Percentiles rank a stretch among this genome's conserved stretches.
These are phyloP conservation scores for Nasonia giraulti DNA, from an alignment of 1,140 invertebrate species.

Conservation along the genomic window DNA sequence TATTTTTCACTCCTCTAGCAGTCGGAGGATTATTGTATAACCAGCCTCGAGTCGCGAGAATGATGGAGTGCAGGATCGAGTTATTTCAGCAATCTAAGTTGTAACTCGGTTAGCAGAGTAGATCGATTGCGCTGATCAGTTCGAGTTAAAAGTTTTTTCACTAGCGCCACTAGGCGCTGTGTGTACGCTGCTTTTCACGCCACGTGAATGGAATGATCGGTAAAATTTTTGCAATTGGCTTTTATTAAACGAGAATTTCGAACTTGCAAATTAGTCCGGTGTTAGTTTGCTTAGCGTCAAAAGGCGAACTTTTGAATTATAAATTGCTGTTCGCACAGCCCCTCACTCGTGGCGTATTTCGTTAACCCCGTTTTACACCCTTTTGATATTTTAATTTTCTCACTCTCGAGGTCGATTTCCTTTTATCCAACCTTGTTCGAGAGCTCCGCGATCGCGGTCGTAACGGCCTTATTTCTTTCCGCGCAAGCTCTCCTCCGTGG, in stretches of 20 bases:
- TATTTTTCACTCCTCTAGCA: neutral
- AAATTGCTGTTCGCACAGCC: neutral
- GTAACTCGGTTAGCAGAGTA: neutral
- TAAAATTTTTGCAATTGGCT: neutral
- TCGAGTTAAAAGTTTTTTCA: neutral
- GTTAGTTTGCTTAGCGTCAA: neutral
- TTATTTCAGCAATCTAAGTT: neutral
- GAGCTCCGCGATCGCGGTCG: no score
- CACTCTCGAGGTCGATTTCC: no score
- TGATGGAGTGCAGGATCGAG: neutral
- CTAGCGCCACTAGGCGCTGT: no score
- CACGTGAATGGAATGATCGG: no score
- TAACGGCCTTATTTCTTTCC: no score
- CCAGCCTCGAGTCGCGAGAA: neutral
- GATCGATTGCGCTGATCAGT: neutral
- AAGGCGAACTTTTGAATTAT: neutral
- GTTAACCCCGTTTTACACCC: slow-evolving; percentile 13
- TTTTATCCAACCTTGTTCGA: neutral
- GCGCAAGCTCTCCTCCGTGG: no score
- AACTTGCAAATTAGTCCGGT: neutral
- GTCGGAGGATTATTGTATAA: neutral
- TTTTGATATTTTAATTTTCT: slow-evolving; percentile 19
- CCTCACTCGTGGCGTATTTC: neutral
- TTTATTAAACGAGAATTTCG: neutral
- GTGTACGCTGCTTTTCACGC: no score